Evolutionary conservation across 2,888 invertebrate genomes (phyloP).

Genomic region (Lepidocyrtoides sp.): DNA sequence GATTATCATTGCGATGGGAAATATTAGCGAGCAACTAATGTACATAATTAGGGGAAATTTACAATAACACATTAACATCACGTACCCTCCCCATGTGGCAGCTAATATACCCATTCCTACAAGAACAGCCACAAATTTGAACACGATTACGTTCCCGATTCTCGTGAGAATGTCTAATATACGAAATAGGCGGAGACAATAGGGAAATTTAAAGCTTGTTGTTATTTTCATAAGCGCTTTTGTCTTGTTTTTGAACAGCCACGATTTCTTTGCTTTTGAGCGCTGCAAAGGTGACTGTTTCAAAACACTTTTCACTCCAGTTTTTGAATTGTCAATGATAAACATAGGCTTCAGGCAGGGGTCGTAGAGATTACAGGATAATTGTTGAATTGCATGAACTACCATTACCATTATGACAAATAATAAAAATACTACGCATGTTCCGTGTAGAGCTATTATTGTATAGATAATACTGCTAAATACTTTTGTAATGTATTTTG

Average conservation of each 20-base stretch:
- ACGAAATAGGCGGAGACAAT: neutral
- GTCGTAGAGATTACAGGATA: slow-evolving; percentile 9
- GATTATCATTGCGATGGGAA: neutral
- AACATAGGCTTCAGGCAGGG: neutral
- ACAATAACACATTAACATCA: neutral
- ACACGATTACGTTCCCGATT: neutral
- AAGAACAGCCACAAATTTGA: neutral
- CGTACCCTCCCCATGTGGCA: neutral
- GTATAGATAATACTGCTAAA: neutral
- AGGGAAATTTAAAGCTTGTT: neutral
- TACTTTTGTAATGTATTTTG: neutral
- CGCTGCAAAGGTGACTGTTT: too few species aligned
- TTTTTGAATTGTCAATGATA: neutral
- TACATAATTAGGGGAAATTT: slow-evolving; percentile 14
- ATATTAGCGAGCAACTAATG: neutral
- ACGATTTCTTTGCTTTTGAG: too few species aligned
- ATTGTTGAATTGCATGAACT: neutral
- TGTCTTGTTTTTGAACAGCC: neutral
- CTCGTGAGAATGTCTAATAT: neutral
- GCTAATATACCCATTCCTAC: slow-evolving; percentile 15
- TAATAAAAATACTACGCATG: neutral
- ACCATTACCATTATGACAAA: neutral
- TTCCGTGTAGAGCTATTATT: neutral
- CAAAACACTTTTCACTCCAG: neutral
- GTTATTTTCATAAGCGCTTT: slow-evolving; percentile 12